These are phyloP conservation scores for Sclerurus mexicanus DNA, from an alignment of 2,113 vertebrate species.

Conservation along the genomic window DNA sequence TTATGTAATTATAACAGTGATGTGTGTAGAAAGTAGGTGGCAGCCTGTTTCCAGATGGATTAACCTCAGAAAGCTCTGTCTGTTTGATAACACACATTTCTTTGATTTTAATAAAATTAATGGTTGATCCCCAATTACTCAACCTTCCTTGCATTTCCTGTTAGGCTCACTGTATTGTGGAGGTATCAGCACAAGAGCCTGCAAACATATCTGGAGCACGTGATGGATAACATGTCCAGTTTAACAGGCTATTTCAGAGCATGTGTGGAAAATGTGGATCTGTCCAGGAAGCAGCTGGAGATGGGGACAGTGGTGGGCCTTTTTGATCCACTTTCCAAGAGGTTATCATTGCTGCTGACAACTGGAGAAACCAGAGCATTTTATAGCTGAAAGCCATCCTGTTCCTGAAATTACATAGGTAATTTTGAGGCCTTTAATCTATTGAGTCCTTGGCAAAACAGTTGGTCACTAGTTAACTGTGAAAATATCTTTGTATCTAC, in stretches of 20 bases:
- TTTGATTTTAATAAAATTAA: not conserved
- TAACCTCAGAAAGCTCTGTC: not conserved
- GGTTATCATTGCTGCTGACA: not conserved
- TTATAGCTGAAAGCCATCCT: not conserved
- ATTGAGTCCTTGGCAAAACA: not conserved
- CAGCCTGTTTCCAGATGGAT: not conserved
- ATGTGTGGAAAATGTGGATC: not conserved
- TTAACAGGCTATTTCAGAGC: not conserved
- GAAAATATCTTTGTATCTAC: not conserved
- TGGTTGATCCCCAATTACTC: not conserved
- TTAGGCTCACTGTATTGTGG: not conserved
- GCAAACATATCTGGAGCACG: not conserved
- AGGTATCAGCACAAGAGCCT: not conserved
- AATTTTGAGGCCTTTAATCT: not conserved
- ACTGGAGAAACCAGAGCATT: not conserved
- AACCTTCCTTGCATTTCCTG: not conserved
- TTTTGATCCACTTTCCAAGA: not conserved
- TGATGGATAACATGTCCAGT: not conserved
- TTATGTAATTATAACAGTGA: not conserved
- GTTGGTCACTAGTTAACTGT: not conserved
- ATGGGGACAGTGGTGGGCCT: not conserved
- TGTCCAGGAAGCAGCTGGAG: not conserved
- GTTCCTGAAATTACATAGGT: not conserved
- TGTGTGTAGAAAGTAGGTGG: not conserved
- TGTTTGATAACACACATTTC: not conserved